phyloP scores from a whole-genome alignment of 2,797 vertebrate species.

The Sarcoramphus papa region DNA sequence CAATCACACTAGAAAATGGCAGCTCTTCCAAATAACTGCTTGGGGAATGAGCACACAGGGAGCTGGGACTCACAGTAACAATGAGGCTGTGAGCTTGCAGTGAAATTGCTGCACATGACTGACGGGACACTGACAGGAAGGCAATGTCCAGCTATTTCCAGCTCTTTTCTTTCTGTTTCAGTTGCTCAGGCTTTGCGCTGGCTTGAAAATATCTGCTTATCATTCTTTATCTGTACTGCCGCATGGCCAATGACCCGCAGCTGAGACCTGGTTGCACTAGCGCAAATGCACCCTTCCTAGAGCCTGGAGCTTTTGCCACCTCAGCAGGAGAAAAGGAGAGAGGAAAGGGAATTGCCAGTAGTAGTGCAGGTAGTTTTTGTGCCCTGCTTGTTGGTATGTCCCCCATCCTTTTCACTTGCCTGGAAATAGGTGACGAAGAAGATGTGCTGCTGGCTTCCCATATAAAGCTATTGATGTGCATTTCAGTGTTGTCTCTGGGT shows the following conservation, averaged over 20 bases:
- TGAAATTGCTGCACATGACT: background rate
- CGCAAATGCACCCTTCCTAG: background rate
- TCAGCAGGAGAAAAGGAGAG: background rate
- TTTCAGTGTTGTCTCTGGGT: background rate
- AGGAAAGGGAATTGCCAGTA: background rate
- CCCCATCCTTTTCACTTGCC: background rate
- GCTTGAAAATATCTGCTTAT: background rate
- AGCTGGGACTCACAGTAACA: background rate
- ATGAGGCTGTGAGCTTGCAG: background rate
- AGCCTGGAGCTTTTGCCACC: background rate
- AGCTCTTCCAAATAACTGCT: background rate
- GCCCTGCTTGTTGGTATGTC: background rate
- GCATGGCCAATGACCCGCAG: fast-evolving
- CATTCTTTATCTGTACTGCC: fast-evolving
- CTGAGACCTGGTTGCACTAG: background rate
- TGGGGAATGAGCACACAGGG: fast-evolving
- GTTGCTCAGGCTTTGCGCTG: background rate
- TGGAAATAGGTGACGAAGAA: background rate
- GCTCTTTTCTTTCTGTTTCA: constrained; percentile 39
- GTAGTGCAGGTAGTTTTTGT: background rate
- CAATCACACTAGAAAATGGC: background rate
- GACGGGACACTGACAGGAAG: background rate
- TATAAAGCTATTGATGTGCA: fast-evolving
- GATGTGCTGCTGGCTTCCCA: fast-evolving
- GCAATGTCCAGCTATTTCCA: background rate